A percentile compares a stretch with the other conserved stretches of the same genome.
Conservation (phyloP, 2,797 vertebrate species). For the Sandelia bainsii region DNA sequence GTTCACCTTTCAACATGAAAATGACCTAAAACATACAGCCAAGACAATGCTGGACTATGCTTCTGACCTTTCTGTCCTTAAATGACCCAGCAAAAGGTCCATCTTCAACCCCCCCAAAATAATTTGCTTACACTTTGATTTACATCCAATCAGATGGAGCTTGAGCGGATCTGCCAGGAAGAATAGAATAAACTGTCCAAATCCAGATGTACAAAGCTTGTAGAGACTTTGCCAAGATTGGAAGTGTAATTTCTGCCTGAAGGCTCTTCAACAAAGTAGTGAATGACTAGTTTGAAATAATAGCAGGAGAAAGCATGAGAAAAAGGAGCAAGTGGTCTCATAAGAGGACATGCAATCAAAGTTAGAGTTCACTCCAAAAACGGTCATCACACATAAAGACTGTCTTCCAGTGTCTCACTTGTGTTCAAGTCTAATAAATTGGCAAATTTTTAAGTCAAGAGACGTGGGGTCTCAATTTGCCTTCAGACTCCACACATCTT, state of each 20-base stretch:
- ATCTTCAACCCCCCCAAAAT: no score
- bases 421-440: constrained; percentile 21
- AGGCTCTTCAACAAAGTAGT: neutral
- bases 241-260: neutral
- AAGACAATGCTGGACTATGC: no score
- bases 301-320: constrained; percentile 13
- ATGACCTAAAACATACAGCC: no score
- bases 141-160: no score
- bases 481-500: constrained; percentile 3
- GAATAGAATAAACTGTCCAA: neutral
- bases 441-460: neutral
- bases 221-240: neutral
- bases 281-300: neutral
- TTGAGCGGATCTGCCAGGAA: neutral
- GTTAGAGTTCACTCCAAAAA: constrained; percentile 17
- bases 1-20: no score
- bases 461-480: neutral
- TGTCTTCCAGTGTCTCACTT: constrained; percentile 2
- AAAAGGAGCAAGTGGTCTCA: constrained; percentile 12
- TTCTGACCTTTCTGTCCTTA: no score
- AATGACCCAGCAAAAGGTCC: no score
- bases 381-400: constrained; percentile 8
- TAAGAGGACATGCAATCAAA: constrained; percentile 28
- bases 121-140: no score
- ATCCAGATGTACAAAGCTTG: neutral